Percentiles rank a stretch among this genome's conserved stretches.
These are phyloP conservation scores for Crypturellus undulatus DNA, from an alignment of 2,113 vertebrate species.

Conservation along the genomic window DNA sequence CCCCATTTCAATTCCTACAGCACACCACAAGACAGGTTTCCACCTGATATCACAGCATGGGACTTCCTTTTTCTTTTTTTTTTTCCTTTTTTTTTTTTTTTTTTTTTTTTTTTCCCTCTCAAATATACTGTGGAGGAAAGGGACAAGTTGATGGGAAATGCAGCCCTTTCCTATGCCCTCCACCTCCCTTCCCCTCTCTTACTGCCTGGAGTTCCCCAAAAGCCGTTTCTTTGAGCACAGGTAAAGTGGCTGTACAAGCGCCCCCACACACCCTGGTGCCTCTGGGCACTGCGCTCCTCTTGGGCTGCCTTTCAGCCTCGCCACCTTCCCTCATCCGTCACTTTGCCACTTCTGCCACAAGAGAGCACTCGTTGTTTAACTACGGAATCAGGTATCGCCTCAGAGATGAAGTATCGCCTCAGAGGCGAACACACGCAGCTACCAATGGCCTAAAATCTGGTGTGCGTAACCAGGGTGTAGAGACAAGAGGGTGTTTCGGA, in stretches of 20 bases:
- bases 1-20: too few species aligned
- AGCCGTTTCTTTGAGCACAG: too few species aligned
- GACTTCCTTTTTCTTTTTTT: too few species aligned
- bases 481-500: accelerated
- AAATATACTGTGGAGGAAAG: too few species aligned
- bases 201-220: too few species aligned
- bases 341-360: accelerated
- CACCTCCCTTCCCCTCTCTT: too few species aligned
- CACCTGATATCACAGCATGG: too few species aligned
- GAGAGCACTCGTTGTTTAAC: background rate
- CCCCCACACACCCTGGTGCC: accelerated
- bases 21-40: too few species aligned
- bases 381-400: background rate
- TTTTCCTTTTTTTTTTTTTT: too few species aligned
- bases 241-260: accelerated
- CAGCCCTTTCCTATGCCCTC: too few species aligned
- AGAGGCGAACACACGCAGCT: too few species aligned
- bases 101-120: too few species aligned
- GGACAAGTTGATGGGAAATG: background rate
- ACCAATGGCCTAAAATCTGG: background rate
- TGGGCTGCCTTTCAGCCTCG: accelerated
- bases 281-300: background rate
- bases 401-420: background rate
- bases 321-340: accelerated
- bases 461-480: background rate